These are phyloP conservation scores for Atractosteus spatula DNA, from an alignment of 2,113 vertebrate species.

Conservation along the genomic window DNA sequence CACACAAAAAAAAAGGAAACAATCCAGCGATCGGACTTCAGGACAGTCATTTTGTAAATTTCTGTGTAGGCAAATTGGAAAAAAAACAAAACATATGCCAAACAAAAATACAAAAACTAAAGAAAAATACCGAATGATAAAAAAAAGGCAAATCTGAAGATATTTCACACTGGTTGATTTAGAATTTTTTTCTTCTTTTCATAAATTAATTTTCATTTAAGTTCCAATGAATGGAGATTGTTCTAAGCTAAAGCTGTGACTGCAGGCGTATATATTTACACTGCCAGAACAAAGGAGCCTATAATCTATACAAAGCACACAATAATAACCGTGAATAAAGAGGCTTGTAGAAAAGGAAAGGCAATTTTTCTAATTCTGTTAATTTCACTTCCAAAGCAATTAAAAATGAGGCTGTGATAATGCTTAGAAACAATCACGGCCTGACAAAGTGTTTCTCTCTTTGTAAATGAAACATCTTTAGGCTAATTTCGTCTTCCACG, in stretches of 20 bases:
- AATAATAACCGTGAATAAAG: slow-evolving; percentile 89
- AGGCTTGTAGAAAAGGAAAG: slow-evolving; percentile 77
- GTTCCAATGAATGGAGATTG: slow-evolving; percentile 59
- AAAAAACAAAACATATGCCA: no score
- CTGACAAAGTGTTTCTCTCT: slow-evolving; percentile 84
- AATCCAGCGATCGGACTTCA: no score
- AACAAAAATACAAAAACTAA: slow-evolving; percentile 6
- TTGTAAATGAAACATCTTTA: slow-evolving; percentile 86
- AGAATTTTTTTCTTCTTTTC: slow-evolving; percentile 40
- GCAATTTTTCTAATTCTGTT: slow-evolving; percentile 93
- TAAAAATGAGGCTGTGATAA: slow-evolving; percentile 87
- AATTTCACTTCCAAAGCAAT: slow-evolving; percentile 98
- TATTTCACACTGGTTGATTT: slow-evolving; percentile 37
- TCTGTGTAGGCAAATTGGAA: no score
- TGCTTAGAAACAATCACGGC: slow-evolving; percentile 78
- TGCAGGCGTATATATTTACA: slow-evolving; percentile 84
- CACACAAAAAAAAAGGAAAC: no score
- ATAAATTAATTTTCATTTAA: slow-evolving; percentile 66
- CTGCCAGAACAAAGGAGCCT: slow-evolving; percentile 83
- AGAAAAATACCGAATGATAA: background rate
- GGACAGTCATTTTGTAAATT: no score
- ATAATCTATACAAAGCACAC: slow-evolving; percentile 87
- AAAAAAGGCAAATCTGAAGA: slow-evolving; percentile 25
- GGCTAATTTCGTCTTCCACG: slow-evolving; percentile 81
- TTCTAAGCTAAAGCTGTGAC: slow-evolving; percentile 74